Conservation (phyloP, 2,888 invertebrate genomes). For the Lithophane semibrunnea region DNA sequence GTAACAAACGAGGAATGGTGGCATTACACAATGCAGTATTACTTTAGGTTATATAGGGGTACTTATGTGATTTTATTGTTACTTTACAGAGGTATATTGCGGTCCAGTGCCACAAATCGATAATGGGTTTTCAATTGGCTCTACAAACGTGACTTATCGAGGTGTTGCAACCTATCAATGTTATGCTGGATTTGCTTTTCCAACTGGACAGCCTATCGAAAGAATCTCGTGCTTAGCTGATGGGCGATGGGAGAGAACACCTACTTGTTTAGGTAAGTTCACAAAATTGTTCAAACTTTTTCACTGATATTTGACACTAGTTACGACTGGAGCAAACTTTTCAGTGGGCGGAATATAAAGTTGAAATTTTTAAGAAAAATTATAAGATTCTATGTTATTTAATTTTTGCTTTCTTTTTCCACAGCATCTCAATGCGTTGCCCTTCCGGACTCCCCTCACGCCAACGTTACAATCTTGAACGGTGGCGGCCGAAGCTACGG, state of each 20-base stretch:
- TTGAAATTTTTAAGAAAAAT: too few relatives aligned
- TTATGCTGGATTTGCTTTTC: constrained; percentile 98
- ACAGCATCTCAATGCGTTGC: constrained; percentile 97
- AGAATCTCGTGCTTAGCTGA: constrained; percentile 97
- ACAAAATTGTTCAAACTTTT: constrained; percentile 6
- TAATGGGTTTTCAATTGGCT: constrained; percentile 98
- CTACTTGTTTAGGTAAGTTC: constrained; percentile 94
- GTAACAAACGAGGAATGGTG: constrained; percentile 41
- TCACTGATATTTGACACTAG: neutral
- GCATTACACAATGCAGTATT: constrained; percentile 41
- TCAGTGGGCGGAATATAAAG: too few relatives aligned
- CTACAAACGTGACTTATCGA: constrained; percentile 98
- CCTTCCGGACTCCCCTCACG: constrained; percentile 96
- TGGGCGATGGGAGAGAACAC: constrained; percentile 97
- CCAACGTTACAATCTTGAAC: constrained; percentile 96
- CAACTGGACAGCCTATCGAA: constrained; percentile 96
- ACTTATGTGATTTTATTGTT: constrained; percentile 57
- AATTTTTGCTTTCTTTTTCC: constrained; percentile 35
- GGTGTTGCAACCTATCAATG: constrained; percentile 99
- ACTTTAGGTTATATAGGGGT: constrained; percentile 33
- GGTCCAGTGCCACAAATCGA: constrained; percentile 99
- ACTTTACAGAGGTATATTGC: constrained; percentile 95
- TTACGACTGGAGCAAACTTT: too few relatives aligned
- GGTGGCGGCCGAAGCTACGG: constrained; percentile 98
- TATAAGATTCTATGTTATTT: too few relatives aligned